Evolutionary conservation across 2,113 vertebrate genomes (phyloP).

Genomic region (Furnarius figulus): DNA sequence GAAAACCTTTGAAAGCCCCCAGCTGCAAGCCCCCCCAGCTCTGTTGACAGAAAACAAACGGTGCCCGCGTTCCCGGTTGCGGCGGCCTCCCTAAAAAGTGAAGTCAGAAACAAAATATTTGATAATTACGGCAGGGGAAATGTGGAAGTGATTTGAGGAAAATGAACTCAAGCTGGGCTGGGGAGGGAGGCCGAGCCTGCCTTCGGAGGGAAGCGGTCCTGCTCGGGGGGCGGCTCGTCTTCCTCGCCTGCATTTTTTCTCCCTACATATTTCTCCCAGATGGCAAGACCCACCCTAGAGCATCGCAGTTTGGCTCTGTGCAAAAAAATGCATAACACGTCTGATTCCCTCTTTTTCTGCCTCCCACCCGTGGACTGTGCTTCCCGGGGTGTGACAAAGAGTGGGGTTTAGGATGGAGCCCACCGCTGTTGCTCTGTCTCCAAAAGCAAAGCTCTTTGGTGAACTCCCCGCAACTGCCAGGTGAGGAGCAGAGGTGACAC

Average conservation of each 20-base stretch:
- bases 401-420: not conserved
- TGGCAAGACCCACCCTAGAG: slow-evolving; percentile 50
- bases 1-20: slow-evolving; percentile 23
- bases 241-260: slow-evolving; percentile 35
- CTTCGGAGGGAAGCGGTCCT: slow-evolving; percentile 57
- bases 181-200: slow-evolving; percentile 64
- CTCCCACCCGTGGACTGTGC: not conserved
- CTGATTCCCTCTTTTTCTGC: not conserved
- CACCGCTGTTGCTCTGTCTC: not conserved
- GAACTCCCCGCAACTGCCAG: rapidly evolving
- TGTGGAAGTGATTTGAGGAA: slow-evolving; percentile 79
- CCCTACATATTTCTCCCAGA: slow-evolving; percentile 52
- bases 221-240: not conserved
- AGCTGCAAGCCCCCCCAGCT: not conserved
- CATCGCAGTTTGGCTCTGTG: slow-evolving; percentile 2
- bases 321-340: not conserved
- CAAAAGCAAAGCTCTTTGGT: rapidly evolving
- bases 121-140: slow-evolving; percentile 73
- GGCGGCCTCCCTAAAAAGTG: slow-evolving; percentile 70
- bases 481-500: not conserved
- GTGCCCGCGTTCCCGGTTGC: slow-evolving; percentile 47
- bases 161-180: slow-evolving; percentile 66
- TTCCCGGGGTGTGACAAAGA: not conserved
- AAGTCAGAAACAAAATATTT: slow-evolving; percentile 80
- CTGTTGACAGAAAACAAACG: slow-evolving; percentile 64